Conservation (phyloP, 2,888 invertebrate species). For the Helobdella robusta region DNA sequence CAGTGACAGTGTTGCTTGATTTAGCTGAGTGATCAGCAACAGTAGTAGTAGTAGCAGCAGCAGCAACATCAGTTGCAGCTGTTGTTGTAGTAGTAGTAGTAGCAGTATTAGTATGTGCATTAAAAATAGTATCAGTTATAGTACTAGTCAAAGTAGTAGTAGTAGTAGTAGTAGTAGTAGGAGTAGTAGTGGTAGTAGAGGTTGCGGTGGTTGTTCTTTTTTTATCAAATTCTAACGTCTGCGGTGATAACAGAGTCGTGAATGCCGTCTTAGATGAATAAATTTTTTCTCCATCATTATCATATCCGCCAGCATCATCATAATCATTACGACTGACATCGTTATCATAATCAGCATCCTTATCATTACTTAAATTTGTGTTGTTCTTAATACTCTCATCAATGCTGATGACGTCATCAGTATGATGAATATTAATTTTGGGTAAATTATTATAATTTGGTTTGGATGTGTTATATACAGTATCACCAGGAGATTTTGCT, state of each 20-base stretch:
- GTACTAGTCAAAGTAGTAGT: background rate
- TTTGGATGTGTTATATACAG: too few relatives aligned
- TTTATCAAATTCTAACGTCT: too few relatives aligned
- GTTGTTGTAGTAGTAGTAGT: background rate
- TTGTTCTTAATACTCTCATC: background rate
- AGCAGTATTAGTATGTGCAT: background rate
- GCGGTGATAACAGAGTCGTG: too few relatives aligned
- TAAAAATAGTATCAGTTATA: background rate
- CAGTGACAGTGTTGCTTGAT: background rate
- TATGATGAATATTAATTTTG: background rate
- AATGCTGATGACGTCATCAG: background rate
- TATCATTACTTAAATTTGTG: background rate
- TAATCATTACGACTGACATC: too few relatives aligned
- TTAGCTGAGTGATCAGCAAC: background rate
- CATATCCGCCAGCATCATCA: too few relatives aligned
- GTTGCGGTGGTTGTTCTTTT: too few relatives aligned
- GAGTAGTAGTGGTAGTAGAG: background rate
- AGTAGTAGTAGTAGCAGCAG: background rate
- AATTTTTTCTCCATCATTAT: too few relatives aligned
- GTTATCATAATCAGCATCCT: too few relatives aligned
- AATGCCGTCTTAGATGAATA: too few relatives aligned
- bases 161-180: background rate
- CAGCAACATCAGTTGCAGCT: background rate
- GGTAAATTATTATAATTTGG: too few relatives aligned
- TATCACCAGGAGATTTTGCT: background rate